These are phyloP conservation scores for Kradibia gibbosae DNA, from an alignment of 1,140 invertebrate genomes.

Conservation along the genomic window DNA sequence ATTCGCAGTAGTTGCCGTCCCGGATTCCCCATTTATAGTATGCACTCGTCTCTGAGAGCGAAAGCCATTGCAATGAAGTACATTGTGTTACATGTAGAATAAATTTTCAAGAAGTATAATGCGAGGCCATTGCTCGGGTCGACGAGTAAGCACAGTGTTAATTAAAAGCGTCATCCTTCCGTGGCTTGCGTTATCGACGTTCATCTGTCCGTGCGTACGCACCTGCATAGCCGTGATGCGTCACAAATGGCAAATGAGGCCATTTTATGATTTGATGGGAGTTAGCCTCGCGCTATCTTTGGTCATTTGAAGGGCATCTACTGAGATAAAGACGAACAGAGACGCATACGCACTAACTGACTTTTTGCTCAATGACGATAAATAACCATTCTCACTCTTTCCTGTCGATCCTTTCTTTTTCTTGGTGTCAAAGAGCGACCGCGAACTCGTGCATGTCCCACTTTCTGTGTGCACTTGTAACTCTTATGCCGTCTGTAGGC, in stretches of 20 bases:
- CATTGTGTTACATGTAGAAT: background rate
- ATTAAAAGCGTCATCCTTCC: conserved; percentile 20
- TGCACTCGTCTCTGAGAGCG: background rate
- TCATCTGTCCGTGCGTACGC: background rate
- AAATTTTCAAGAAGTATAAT: background rate
- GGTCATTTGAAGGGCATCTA: conserved; percentile 35
- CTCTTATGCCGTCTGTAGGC: background rate
- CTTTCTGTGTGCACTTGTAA: background rate
- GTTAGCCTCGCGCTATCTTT: conserved; percentile 38
- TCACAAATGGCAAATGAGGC: conserved; percentile 15
- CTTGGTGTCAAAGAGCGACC: background rate
- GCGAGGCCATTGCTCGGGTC: background rate
- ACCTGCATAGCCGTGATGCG: conserved; percentile 1
- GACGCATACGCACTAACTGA: conserved; percentile 6
- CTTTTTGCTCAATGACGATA: conserved; percentile 30
- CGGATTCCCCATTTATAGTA: background rate
- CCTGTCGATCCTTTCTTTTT: background rate
- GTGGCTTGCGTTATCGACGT: conserved; percentile 13
- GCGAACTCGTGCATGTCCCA: background rate
- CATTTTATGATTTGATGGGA: conserved; percentile 22
- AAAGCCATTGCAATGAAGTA: background rate
- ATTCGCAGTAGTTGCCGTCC: background rate
- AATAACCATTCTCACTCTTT: conserved; percentile 38
- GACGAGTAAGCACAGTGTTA: background rate
- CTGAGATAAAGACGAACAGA: background rate